A percentile compares a stretch with the other conserved stretches of the same genome.
Conservation (phyloP, 2,797 vertebrate species). For the Hemitrygon akajei region DNA sequence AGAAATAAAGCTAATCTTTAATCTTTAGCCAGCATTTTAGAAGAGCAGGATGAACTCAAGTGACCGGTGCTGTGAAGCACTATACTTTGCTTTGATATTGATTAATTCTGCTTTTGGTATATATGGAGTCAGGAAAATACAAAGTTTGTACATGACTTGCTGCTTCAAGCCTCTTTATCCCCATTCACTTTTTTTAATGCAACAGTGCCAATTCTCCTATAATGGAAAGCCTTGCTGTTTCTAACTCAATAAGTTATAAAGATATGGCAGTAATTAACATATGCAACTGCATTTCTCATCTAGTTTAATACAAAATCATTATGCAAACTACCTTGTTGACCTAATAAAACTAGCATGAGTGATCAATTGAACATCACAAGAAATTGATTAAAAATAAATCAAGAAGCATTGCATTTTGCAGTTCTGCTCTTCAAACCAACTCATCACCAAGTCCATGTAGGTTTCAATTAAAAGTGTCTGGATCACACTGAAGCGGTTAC, state of each 20-base stretch:
- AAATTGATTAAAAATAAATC: constrained; percentile 10
- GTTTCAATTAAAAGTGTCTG: not conserved
- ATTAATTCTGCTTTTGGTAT: not conserved
- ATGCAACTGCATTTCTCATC: not conserved
- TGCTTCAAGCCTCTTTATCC: not conserved
- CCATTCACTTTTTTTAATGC: not conserved
- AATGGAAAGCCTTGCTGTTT: not conserved
- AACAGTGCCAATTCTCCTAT: not conserved
- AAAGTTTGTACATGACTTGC: no score
- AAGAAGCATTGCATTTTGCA: not conserved
- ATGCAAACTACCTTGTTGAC: not conserved
- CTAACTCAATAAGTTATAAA: not conserved
- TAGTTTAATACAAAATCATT: not conserved
- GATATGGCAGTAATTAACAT: not conserved
- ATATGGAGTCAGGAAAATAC: not conserved
- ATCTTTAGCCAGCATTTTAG: no score
- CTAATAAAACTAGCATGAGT: not conserved
- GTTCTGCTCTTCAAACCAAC: not conserved
- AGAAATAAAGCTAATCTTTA: no score
- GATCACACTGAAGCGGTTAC: not conserved
- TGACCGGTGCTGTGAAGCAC: no score
- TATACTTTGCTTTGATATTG: not conserved
- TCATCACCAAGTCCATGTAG: not conserved
- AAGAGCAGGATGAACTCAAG: no score
- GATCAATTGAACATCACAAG: not conserved